These are phyloP conservation scores for Eulemur coronatus DNA, from an alignment of 2,797 vertebrate genomes.

Conservation along the genomic window DNA sequence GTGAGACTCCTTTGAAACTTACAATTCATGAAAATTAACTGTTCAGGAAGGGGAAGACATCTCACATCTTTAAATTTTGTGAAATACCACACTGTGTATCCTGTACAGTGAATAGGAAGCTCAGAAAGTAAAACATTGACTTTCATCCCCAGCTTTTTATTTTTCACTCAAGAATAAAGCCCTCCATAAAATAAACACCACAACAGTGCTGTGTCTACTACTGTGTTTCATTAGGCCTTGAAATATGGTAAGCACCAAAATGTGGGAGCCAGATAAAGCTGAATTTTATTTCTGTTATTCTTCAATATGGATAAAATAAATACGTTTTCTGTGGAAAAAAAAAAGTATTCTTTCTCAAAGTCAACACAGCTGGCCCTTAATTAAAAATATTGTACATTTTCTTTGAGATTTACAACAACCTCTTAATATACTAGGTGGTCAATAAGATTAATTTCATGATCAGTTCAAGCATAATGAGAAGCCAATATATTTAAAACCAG, in stretches of 20 bases:
- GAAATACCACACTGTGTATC: background rate
- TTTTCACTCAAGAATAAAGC: background rate
- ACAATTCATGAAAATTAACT: constrained; percentile 1
- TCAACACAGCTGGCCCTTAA: background rate
- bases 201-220: background rate
- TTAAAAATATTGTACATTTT: background rate
- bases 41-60: background rate
- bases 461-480: constrained; percentile 74
- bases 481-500: constrained; percentile 71
- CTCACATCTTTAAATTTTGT: background rate
- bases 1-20: background rate
- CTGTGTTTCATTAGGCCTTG: background rate
- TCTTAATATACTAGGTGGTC: constrained; percentile 58
- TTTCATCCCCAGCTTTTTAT: background rate
- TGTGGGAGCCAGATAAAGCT: background rate
- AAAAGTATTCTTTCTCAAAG: constrained; percentile 14
- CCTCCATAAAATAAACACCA: background rate
- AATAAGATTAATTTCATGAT: constrained; percentile 75
- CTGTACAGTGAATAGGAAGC: background rate
- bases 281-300: constrained; percentile 8
- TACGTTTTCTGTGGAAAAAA: background rate
- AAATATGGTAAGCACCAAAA: background rate
- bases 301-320: constrained; percentile 37
- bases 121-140: background rate
- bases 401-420: constrained; percentile 48